These are phyloP conservation scores for Pogoniulus pusillus DNA, from an alignment of 2,797 vertebrate species.

Conservation along the genomic window DNA sequence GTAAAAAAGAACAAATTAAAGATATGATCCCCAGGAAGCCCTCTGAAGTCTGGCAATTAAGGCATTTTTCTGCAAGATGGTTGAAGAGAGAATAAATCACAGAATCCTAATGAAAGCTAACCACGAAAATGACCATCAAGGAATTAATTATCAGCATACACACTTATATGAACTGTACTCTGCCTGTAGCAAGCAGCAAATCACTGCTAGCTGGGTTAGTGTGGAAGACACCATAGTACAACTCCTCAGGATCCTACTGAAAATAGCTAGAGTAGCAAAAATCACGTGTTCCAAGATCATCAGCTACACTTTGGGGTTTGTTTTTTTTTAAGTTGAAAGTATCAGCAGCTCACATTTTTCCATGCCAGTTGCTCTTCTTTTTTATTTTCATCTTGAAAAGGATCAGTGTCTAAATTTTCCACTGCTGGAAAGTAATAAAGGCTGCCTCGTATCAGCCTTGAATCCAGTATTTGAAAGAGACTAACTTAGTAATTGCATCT, in stretches of 20 bases:
- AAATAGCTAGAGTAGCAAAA: not conserved
- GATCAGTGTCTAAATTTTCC: not conserved
- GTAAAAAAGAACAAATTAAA: no score
- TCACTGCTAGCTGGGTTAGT: not conserved
- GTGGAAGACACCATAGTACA: not conserved
- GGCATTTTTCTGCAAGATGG: no score
- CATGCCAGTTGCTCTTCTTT: not conserved
- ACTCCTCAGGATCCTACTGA: not conserved
- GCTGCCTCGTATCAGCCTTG: not conserved
- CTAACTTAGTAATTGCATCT: slow-evolving; percentile 14
- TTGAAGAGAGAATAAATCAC: no score
- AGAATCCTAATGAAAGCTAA: not conserved
- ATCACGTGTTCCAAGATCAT: not conserved
- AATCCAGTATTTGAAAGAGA: not conserved
- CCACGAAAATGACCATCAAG: not conserved
- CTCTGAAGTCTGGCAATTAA: no score
- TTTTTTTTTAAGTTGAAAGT: not conserved
- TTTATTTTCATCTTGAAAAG: slow-evolving; percentile 7
- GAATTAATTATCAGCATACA: not conserved
- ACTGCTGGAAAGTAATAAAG: slow-evolving; percentile 3
- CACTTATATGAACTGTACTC: no score
- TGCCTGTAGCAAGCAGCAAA: not conserved
- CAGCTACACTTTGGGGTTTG: not conserved
- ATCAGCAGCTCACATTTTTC: not conserved
- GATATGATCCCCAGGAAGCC: no score